Evolutionary conservation across 2,888 invertebrate genomes (phyloP), one percentile per base, ranked within the genome.

Genomic region (Phyto melanocephala): DNA sequence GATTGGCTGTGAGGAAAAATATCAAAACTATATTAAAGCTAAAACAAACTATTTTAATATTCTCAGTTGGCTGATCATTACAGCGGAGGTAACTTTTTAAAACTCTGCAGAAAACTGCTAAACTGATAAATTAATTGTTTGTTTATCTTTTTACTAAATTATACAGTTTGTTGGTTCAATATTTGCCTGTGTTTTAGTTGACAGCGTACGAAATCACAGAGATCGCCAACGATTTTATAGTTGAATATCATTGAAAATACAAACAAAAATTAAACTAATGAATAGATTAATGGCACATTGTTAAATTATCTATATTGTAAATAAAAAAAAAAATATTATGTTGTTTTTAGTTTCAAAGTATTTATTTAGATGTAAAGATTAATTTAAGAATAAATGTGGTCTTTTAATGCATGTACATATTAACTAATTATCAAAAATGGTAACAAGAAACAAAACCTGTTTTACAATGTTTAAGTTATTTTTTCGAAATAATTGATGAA

Each of bases 191-290:
- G 85, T 88, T 71, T 75, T 90, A 81, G 87, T 88, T 63, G 89
- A 89, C 76, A 88, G 89, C 78, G 86, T 90, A 86, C 86, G 89
- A 84, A 88, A 87, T 84, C 86, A 88, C 76, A 84, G 87, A 37
- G 89, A 89, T 85, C 88, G 88, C 54, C 86, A 87, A 84, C 86
- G 88, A 56, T 88, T 89, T 85, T 89, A 87, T 86, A 89, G 87
- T 76, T 89, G 85, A 85, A 67, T 13, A 20, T 13, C 10, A 50
- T 24, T 40, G 35, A 1, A 22, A 20, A 10, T 58, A n/a, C 15
- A 35, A 15, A 45, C n/a, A 42, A 37, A n/a, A n/a, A n/a, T n/a
- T n/a, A 22, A 11, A 13, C 35, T 50, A 22, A 50, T 58, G 1
- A 15, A 35, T 58, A 2, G 45, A 35, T 22, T 8, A 28, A 72